Evolutionary conservation across 2,797 vertebrate species (phyloP), one percentile per base, ranked within the genome.

Genomic region (Taeniopygia guttata): DNA sequence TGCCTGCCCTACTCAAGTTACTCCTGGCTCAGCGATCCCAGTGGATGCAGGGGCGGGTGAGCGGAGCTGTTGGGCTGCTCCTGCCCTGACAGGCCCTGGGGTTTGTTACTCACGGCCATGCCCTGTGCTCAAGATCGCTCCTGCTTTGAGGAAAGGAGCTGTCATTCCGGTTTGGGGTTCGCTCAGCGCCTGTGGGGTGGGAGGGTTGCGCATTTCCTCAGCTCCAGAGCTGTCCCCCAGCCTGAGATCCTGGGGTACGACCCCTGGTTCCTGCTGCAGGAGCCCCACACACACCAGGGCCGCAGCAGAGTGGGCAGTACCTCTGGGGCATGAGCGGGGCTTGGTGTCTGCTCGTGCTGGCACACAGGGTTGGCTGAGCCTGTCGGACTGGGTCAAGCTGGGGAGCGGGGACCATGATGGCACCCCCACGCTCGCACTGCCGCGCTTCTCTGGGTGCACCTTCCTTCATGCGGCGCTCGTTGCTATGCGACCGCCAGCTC

Each of bases 401-500:
- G 45, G 2, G 1, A 38, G 26, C 4, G 19, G 74, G 73, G 69
- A 87, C 78, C 2, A 3, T 3, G 62, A 25, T 10, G 2, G 79
- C 80, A 70, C 75, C 64, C 72, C 81, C 63, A 21, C 52, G 7
- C 85, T 46, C 7, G 59, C 5, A 13, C 40, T 11, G 46, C 92
- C 21, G 45, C 16, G 22, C 60, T 51, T 78, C 87, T 94, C 77
- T 32, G 55, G 73, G 81, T 80, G 74, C 67, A 90, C 91, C 87
- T 74, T 96, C 92, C 85, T 80, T 29, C 73, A 25, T 90, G 95
- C 76, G 38, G 67, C 10, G 63, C 83, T 30, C 73, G 96, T 97
- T 97, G 96, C 97, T 94, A 95, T 36, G 97, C 97, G 95, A 97
- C 95, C 75, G 51, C 84, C 89, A 26, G 75, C 69, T 68, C 76